Evolutionary conservation across 2,113 vertebrate species (phyloP).

Genomic region (Propithecus coquereli): DNA sequence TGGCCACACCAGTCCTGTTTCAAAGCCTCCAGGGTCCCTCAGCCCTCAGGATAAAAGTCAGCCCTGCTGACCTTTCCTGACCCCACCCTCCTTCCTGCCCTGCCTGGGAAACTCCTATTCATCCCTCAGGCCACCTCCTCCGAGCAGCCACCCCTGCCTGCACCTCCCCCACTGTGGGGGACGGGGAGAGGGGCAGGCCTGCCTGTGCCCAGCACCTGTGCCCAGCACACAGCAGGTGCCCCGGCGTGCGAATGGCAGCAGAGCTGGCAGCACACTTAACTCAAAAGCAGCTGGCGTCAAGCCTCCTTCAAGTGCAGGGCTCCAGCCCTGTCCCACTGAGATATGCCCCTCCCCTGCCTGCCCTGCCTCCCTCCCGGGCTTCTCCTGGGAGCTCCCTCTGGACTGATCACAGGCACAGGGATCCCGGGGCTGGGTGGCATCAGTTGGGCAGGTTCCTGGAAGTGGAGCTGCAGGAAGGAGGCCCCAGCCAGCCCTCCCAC

Average conservation of each 20-base stretch:
- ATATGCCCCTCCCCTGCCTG: background rate
- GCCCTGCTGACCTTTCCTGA: background rate
- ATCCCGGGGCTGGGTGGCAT: too few relatives aligned
- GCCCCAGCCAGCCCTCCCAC: background rate
- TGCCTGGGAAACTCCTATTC: background rate
- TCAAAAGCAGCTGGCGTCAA: background rate
- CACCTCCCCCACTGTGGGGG: background rate
- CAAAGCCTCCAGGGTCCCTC: background rate
- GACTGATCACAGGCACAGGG: background rate
- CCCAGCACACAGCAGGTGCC: background rate
- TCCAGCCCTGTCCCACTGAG: background rate
- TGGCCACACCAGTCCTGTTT: background rate
- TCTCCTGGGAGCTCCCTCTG: background rate
- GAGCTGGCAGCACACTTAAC: background rate
- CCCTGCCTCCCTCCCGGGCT: background rate
- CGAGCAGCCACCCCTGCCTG: background rate
- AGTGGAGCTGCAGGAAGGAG: background rate
- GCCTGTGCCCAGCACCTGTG: background rate
- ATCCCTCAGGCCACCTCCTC: background rate
- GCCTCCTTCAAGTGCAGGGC: background rate
- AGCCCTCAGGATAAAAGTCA: background rate
- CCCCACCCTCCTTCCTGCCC: background rate
- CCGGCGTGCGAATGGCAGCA: background rate
- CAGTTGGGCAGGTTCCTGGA: background rate
- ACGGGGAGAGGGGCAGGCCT: background rate